phyloP scores from a whole-genome alignment of 2,113 vertebrate genomes.

The Crypturellus undulatus region DNA sequence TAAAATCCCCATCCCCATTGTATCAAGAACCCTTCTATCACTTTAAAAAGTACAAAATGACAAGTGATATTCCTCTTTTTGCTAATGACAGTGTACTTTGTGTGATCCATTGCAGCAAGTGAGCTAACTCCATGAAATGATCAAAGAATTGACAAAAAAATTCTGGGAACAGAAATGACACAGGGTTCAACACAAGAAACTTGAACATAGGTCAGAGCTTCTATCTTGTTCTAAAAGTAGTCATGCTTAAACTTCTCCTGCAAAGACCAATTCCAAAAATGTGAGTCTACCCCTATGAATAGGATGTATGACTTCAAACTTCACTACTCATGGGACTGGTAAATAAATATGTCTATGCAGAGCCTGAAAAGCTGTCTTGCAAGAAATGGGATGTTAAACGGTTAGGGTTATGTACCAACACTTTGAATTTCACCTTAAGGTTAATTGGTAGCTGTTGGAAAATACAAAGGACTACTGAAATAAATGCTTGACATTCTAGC shows the following conservation, averaged over 20 bases:
- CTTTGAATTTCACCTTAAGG: background rate
- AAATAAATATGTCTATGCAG: background rate
- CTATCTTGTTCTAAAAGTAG: background rate
- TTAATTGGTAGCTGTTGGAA: background rate
- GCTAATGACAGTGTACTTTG: background rate
- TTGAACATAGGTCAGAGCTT: background rate
- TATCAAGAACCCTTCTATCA: background rate
- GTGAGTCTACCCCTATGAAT: fast-evolving
- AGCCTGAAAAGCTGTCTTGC: background rate
- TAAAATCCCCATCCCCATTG: background rate
- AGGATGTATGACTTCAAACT: background rate
- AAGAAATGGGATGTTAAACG: background rate
- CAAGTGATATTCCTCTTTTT: background rate
- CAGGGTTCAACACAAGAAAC: background rate
- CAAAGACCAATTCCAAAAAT: background rate
- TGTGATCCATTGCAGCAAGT: background rate
- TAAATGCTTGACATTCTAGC: background rate
- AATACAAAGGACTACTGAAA: background rate
- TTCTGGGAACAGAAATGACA: background rate
- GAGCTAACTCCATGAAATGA: background rate
- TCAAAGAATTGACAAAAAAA: background rate
- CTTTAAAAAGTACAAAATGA: background rate
- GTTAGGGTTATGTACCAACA: background rate
- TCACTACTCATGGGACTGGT: fast-evolving
- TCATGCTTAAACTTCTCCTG: background rate